These are phyloP conservation scores for Chrysogorgia sp. DNA, from an alignment of 92 coral and sea anemone species.

Conservation along the genomic window DNA sequence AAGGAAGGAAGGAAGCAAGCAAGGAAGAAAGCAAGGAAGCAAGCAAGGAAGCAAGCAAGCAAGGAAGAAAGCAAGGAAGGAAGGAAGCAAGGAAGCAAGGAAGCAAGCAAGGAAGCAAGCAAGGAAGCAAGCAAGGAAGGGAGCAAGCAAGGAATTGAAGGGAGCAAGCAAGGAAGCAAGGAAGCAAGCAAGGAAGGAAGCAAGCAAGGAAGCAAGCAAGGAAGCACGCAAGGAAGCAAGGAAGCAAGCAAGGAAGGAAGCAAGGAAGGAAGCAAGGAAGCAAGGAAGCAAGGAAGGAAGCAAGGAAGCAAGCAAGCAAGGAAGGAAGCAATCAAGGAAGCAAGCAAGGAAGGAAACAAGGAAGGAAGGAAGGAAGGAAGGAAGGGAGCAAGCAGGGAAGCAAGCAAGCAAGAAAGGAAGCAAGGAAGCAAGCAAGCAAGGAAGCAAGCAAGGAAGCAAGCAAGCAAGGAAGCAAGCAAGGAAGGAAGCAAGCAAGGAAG, in stretches of 20 bases:
- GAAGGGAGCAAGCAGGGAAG: too few relatives aligned
- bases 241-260: neutral
- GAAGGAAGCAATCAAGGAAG: too few relatives aligned
- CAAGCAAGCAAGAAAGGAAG: too few relatives aligned
- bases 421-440: too few relatives aligned
- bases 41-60: neutral
- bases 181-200: neutral
- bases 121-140: neutral
- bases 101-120: neutral
- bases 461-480: too few relatives aligned
- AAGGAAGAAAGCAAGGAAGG: neutral
- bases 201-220: neutral
- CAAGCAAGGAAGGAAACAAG: too few relatives aligned
- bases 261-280: conserved; percentile 4
- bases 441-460: too few relatives aligned
- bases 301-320: too few relatives aligned
- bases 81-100: neutral
- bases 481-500: too few relatives aligned
- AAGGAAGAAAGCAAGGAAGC: neutral
- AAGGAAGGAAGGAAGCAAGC: neutral
- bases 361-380: too few relatives aligned
- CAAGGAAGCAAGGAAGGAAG: neutral
- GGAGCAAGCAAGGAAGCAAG: neutral
- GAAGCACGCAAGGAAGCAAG: neutral
- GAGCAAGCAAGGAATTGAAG: neutral